These are phyloP conservation scores for Rhogogaster chlorosoma DNA, from an alignment of 2,888 invertebrate genomes.

Conservation along the genomic window DNA sequence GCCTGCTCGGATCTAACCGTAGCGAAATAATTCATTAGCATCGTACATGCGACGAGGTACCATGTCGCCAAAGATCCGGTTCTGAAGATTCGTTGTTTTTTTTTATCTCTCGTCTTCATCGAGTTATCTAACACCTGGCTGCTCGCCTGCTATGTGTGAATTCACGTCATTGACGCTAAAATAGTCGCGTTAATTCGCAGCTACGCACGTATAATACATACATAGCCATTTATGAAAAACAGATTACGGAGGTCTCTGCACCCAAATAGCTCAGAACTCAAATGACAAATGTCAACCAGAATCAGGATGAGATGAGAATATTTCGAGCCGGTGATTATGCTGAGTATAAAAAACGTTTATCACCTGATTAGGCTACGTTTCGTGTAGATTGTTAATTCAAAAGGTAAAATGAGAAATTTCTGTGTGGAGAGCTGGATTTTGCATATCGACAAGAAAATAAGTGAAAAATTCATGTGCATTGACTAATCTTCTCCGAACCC, in stretches of 20 bases:
- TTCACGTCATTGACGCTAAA: constrained; percentile 37
- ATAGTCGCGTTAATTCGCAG: background rate
- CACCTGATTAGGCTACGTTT: background rate
- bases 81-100: background rate
- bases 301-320: background rate
- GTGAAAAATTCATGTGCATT: background rate
- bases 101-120: background rate
- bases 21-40: constrained; percentile 47
- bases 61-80: constrained; percentile 44
- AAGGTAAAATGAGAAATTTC: background rate
- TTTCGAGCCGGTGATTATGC: background rate
- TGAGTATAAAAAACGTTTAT: background rate
- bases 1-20: constrained; percentile 9
- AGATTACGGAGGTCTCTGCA: constrained; percentile 23
- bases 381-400: background rate
- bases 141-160: background rate
- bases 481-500: background rate
- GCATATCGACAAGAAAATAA: background rate
- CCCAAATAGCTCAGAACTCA: background rate
- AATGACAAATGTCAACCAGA: background rate
- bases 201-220: background rate
- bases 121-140: constrained; percentile 29
- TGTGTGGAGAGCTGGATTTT: background rate
- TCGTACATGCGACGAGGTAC: background rate
- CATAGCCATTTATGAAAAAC: background rate